phyloP scores from a whole-genome alignment of 2,113 vertebrate species.

The Menidia beryllina region DNA sequence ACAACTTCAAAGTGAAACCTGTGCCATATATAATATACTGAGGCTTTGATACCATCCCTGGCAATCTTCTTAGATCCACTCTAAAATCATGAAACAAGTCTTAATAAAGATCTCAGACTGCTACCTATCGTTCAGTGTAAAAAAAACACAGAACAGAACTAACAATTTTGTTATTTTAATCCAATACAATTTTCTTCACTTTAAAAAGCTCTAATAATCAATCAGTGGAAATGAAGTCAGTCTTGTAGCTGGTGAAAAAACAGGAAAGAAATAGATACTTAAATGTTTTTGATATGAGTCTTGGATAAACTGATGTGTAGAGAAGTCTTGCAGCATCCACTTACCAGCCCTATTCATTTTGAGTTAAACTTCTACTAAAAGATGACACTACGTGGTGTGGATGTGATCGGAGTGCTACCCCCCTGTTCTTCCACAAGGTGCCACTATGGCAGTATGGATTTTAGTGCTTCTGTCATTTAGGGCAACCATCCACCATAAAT shows the following conservation, averaged over 20 bases:
- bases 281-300: slow-evolving; percentile 35
- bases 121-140: slow-evolving; percentile 17
- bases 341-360: slow-evolving; percentile 71
- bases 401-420: slow-evolving; percentile 9
- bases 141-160: slow-evolving; percentile 1
- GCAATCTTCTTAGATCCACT: slow-evolving; percentile 12
- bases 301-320: slow-evolving; percentile 44
- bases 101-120: slow-evolving; percentile 2
- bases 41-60: slow-evolving; percentile 36
- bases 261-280: slow-evolving; percentile 5
- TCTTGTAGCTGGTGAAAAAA: slow-evolving; percentile 32
- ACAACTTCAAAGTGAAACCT: slow-evolving; percentile 19
- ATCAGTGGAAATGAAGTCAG: slow-evolving; percentile 19
- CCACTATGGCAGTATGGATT: slow-evolving; percentile 54
- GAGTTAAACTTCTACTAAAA: slow-evolving; percentile 37
- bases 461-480: slow-evolving; percentile 66
- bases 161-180: slow-evolving; percentile 23
- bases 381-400: slow-evolving; percentile 20
- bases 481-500: slow-evolving; percentile 45
- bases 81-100: background rate
- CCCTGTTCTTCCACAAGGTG: slow-evolving; percentile 24
- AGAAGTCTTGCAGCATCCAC: slow-evolving; percentile 72
- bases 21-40: slow-evolving; percentile 29
- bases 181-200: slow-evolving; percentile 9
- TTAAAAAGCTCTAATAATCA: slow-evolving; percentile 35